Base-by-base conservation (phyloP, 2,797 vertebrate genomes). In the Allobates femoralis region DNA sequence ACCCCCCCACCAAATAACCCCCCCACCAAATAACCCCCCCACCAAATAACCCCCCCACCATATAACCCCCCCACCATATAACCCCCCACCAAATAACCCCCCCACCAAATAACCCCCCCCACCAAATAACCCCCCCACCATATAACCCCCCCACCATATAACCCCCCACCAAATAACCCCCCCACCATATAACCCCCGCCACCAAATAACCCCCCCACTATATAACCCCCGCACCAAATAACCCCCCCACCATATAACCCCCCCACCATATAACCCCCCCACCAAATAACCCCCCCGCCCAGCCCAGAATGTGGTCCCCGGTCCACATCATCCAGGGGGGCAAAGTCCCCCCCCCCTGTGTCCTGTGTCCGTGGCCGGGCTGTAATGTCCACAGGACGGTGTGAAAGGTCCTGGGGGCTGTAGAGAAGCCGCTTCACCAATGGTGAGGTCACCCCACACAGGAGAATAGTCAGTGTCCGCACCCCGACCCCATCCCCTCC, bases 221-320 rank as follows among this genome's bases (percentile, higher is more conserved):
- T n/a, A n/a, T n/a, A n/a, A n/a, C n/a, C n/a, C n/a, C n/a, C n/a
- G 16, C 14, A 19, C 64, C 16, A 32, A 62, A n/a, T 55, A 16
- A n/a, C 37, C 34, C 94, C 91, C 92, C 93, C 90, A 91, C 93
- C 93, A 92, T n/a, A n/a, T n/a, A n/a, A n/a, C n/a, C n/a, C n/a
- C n/a, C n/a, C n/a, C 14, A 19, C 64, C 16, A 32, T 41, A n/a
- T 55, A 16, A n/a, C 37, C 34, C 94, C 91, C 92, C 93, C 90
- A 91, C 93, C 93, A 92, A 93, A 23, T 74, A n/a, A 74, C n/a
- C n/a, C n/a, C n/a, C n/a, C 18, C 32, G 50, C 11, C 18, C 37
- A 26, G 56, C 26, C 3, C 51, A 30, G 51, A 12, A 18, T 23
- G 16, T 19, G 12, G 26, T 26, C 71, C 41, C 37, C 41, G 3